phyloP scores from a whole-genome alignment of 2,113 vertebrate genomes.

The Suncus etruscus region DNA sequence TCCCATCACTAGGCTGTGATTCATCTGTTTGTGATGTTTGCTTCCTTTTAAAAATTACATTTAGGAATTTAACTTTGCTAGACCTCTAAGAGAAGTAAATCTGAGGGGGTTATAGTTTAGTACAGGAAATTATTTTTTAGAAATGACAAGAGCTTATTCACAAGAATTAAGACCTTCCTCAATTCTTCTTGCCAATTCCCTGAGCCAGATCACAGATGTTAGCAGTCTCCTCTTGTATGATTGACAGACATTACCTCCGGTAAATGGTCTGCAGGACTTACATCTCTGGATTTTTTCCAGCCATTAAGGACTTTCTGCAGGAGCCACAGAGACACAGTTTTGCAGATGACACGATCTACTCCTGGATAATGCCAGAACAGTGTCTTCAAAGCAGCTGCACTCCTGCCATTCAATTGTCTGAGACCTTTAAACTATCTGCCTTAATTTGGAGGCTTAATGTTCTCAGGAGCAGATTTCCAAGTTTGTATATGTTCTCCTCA shows the following conservation, averaged over 20 bases:
- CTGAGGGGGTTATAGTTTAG: constrained; percentile 42
- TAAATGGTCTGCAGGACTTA: constrained; percentile 24
- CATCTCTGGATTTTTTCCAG: constrained; percentile 1
- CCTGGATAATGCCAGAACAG: neutral
- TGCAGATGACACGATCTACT: neutral
- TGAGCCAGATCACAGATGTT: constrained; percentile 31
- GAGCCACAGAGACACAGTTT: constrained; percentile 35
- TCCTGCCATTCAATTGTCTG: neutral
- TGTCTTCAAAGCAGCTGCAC: neutral
- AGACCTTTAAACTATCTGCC: neutral
- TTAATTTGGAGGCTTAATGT: neutral
- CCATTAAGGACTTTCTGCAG: constrained; percentile 18
- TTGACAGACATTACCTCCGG: neutral
- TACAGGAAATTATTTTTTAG: constrained; percentile 12
- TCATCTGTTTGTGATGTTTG: constrained; percentile 55
- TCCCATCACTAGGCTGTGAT: constrained; percentile 60
- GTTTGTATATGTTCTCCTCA: neutral
- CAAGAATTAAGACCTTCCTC: constrained; percentile 19
- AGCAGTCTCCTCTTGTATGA: neutral
- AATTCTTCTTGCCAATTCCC: constrained; percentile 48
- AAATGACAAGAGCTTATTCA: constrained; percentile 51
- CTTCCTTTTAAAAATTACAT: constrained; percentile 42
- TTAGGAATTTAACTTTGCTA: constrained; percentile 36
- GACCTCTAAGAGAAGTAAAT: constrained; percentile 49
- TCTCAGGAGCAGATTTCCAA: neutral